Percentiles rank a stretch among this genome's conserved stretches.
Evolutionary conservation across 2,797 vertebrate genomes (phyloP).

Genomic region (Menidia menidia): DNA sequence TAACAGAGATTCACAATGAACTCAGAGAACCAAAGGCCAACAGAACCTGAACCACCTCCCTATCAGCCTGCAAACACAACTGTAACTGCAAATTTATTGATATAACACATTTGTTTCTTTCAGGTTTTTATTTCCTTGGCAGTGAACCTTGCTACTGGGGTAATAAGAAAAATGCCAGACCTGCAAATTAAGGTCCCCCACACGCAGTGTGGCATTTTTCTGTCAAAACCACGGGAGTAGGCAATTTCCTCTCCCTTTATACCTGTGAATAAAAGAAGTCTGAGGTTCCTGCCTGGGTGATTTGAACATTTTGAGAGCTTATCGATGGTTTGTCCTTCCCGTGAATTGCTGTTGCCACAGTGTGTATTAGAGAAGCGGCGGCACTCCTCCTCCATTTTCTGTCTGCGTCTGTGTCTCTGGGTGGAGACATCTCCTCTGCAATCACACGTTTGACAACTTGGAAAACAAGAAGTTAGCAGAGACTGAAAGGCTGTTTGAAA

Average conservation of each 20-base stretch:
- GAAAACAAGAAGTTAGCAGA: conserved; percentile 25
- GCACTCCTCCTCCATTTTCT: background rate
- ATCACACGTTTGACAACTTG: conserved; percentile 16
- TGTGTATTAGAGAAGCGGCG: background rate
- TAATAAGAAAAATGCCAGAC: background rate
- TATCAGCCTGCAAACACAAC: background rate
- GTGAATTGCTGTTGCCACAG: conserved; percentile 21
- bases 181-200: background rate
- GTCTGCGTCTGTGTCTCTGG: background rate
- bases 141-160: background rate
- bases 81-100: background rate
- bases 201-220: background rate
- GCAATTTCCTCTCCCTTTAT: conserved; percentile 18
- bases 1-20: too few species aligned
- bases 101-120: background rate
- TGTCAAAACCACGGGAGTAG: background rate
- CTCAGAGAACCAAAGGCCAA: too few species aligned
- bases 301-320: conserved; percentile 19
- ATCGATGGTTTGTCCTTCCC: conserved; percentile 18
- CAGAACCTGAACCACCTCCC: background rate
- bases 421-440: conserved; percentile 21
- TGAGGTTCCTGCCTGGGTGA: background rate
- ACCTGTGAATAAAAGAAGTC: conserved; percentile 25
- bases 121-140: background rate
- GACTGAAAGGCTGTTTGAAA: conserved; percentile 12